Evolutionary conservation across 2,797 vertebrate genomes (phyloP).

Genomic region (Halcyon chelicuti): DNA sequence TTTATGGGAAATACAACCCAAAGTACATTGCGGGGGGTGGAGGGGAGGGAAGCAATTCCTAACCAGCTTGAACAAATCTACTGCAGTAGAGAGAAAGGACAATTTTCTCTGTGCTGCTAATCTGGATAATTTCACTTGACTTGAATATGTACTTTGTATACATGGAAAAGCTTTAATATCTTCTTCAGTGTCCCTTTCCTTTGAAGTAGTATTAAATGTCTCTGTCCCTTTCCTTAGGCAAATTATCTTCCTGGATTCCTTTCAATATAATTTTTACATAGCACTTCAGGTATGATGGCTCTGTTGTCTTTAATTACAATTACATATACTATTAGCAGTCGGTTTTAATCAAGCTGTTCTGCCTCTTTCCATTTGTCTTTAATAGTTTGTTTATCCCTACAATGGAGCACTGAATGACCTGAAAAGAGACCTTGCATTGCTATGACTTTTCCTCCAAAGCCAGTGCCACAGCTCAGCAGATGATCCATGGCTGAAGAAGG

Average conservation of each 20-base stretch:
- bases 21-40: background rate
- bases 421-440: background rate
- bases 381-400: background rate
- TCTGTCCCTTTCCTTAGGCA: background rate
- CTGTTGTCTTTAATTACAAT: background rate
- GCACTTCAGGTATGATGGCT: background rate
- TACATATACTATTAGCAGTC: background rate
- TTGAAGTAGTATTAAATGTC: background rate
- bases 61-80: background rate
- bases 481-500: background rate
- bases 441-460: background rate
- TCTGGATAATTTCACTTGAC: background rate
- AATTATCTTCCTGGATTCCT: background rate
- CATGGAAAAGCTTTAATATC: background rate
- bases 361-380: background rate
- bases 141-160: background rate
- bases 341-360: background rate
- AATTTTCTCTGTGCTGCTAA: background rate
- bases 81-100: background rate
- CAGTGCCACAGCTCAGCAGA: background rate
- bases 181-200: background rate
- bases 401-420: background rate
- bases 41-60: background rate
- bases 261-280: background rate
- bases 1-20: background rate